These are phyloP conservation scores for Drosophila punjabiensis DNA, from an alignment of 1,140 invertebrate genomes.

Conservation along the genomic window DNA sequence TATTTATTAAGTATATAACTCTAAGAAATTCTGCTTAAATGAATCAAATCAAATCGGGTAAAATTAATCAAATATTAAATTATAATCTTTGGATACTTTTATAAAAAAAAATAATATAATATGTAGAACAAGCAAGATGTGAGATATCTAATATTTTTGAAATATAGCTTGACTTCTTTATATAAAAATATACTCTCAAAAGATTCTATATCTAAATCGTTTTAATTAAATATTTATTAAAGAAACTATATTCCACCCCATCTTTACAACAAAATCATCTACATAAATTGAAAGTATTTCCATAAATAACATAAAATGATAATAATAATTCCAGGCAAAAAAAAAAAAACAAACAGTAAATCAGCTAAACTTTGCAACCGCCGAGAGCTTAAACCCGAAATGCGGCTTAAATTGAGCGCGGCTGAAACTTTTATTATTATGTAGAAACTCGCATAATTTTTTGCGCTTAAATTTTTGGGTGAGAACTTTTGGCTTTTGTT, in stretches of 20 bases:
- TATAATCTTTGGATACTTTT: no score
- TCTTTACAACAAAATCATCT: neutral
- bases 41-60: neutral
- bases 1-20: neutral
- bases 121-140: no score
- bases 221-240: neutral
- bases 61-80: neutral
- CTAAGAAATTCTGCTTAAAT: neutral
- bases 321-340: neutral
- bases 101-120: no score
- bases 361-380: constrained; percentile 32
- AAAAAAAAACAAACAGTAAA: constrained; percentile 22
- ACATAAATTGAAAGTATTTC: neutral
- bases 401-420: constrained; percentile 43
- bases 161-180: no score
- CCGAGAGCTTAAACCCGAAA: constrained; percentile 22
- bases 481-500: constrained; percentile 57
- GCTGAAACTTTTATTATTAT: constrained; percentile 54
- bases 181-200: neutral
- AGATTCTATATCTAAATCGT: neutral
- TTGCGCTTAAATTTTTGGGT: constrained; percentile 56
- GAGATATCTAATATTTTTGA: no score
- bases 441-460: constrained; percentile 38
- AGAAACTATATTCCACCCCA: neutral
- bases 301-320: neutral